A percentile compares a stretch with the other conserved stretches of the same genome.
Conservation (phyloP, 2,888 invertebrate species). For the Embidobia sp. region DNA sequence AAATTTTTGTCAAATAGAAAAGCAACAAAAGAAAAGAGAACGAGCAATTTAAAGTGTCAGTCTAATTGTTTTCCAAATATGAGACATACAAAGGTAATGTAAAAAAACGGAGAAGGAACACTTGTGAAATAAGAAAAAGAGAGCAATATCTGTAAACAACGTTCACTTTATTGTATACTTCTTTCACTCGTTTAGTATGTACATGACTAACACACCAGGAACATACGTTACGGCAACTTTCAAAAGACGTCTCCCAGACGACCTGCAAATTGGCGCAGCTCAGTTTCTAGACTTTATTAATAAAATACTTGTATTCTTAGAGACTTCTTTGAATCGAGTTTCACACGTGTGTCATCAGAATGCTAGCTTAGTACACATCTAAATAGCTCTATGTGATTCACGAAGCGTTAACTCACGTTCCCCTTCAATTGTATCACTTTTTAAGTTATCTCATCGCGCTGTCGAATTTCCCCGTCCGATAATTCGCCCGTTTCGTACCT, state of each 20-base stretch:
- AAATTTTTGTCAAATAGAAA: too few relatives aligned
- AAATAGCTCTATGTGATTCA: conserved; percentile 49
- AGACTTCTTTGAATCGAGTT: conserved; percentile 44
- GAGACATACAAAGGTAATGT: too few relatives aligned
- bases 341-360: conserved; percentile 29
- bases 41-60: too few relatives aligned
- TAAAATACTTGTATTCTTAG: conserved; percentile 32
- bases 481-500: conserved; percentile 15
- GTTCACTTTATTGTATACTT: conserved; percentile 56
- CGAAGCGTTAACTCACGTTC: conserved; percentile 31
- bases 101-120: not conserved
- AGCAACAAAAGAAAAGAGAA: too few relatives aligned
- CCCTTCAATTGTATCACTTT: conserved; percentile 42
- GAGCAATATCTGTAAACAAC: conserved; percentile 53
- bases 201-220: conserved; percentile 47
- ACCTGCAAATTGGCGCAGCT: conserved; percentile 17
- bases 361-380: conserved; percentile 54
- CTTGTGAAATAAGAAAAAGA: too few relatives aligned
- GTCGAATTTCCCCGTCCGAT: too few relatives aligned
- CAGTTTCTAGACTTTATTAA: conserved; percentile 32
- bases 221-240: conserved; percentile 38
- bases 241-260: conserved; percentile 40
- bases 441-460: too few relatives aligned
- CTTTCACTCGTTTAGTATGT: conserved; percentile 52
- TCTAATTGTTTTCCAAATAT: too few relatives aligned